Conservation (phyloP, 2,113 vertebrate species). For the Galeopterus variegatus region DNA sequence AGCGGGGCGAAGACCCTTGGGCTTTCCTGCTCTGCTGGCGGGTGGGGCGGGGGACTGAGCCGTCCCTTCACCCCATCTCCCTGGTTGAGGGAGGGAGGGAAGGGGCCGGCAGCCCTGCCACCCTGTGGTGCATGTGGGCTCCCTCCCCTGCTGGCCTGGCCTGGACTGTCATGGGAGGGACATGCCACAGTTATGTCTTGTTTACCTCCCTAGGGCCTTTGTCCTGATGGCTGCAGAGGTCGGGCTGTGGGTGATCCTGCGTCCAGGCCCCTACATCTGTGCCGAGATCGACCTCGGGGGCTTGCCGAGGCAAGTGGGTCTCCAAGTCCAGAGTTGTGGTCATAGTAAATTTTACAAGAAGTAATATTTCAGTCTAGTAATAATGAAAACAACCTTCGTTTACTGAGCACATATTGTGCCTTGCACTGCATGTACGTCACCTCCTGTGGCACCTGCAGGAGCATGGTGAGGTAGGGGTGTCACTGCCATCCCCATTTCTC, state of each 20-base stretch:
- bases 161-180: rapidly evolving
- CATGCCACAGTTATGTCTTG: not conserved
- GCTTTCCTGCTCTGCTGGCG: not conserved
- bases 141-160: rapidly evolving
- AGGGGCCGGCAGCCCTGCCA: not conserved
- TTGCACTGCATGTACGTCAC: too few relatives aligned
- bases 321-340: not conserved
- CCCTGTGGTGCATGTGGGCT: not conserved
- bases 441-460: not conserved
- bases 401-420: not conserved
- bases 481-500: not conserved
- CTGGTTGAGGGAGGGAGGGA: not conserved
- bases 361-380: not conserved
- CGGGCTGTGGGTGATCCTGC: slow-evolving; percentile 95
- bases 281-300: slow-evolving; percentile 95
- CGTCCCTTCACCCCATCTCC: too few relatives aligned
- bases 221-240: slow-evolving; percentile 90
- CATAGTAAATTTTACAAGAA: not conserved
- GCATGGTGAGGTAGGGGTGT: rapidly evolving
- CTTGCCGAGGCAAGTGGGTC: slow-evolving; percentile 91
- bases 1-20: not conserved
- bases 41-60: too few relatives aligned
- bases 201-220: slow-evolving; percentile 90
- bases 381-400: not conserved
- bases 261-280: slow-evolving; percentile 96